These are phyloP conservation scores for Euphysa ruthae DNA, from an alignment of 30 jellyfish, hydroid and myxozoan species.

Conservation along the genomic window DNA sequence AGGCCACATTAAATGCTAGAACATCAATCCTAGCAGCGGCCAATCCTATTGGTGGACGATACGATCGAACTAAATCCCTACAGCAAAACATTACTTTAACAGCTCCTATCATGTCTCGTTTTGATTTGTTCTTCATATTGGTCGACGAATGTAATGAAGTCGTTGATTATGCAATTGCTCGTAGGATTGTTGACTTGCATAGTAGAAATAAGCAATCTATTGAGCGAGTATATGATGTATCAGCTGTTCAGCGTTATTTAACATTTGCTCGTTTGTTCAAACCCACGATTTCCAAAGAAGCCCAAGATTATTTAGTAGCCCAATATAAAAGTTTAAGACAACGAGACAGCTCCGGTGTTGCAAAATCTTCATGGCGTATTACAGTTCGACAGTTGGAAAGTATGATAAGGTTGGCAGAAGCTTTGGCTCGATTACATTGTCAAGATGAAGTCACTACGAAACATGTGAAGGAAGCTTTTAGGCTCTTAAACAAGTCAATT, in stretches of 20 bases:
- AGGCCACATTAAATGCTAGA: conserved; percentile 98
- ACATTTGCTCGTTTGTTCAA: conserved; percentile 94
- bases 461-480: conserved; percentile 95
- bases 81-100: conserved; percentile 87
- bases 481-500: conserved; percentile 83
- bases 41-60: conserved; percentile 98
- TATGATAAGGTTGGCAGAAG: conserved; percentile 92
- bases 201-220: conserved; percentile 72
- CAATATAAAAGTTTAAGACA: conserved; percentile 87
- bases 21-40: conserved; percentile 99
- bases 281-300: conserved; percentile 85
- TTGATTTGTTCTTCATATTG: conserved; percentile 88
- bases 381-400: conserved; percentile 98
- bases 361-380: conserved; percentile 93
- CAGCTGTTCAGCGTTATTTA: conserved; percentile 62
- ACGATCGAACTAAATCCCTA: conserved; percentile 92
- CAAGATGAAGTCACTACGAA: conserved; percentile 87
- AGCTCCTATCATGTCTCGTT: conserved; percentile 99
- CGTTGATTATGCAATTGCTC: conserved; percentile 90
- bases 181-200: conserved; percentile 88
- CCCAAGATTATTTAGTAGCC: conserved; percentile 89
- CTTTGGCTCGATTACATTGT: conserved; percentile 95
- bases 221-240: conserved; percentile 77
- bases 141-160: conserved; percentile 99
- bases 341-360: conserved; percentile 81